A percentile compares a stretch with the other conserved stretches of the same genome.
These are phyloP conservation scores for Micronycteris hirsuta DNA, from an alignment of 2,113 vertebrate species.

Conservation along the genomic window DNA sequence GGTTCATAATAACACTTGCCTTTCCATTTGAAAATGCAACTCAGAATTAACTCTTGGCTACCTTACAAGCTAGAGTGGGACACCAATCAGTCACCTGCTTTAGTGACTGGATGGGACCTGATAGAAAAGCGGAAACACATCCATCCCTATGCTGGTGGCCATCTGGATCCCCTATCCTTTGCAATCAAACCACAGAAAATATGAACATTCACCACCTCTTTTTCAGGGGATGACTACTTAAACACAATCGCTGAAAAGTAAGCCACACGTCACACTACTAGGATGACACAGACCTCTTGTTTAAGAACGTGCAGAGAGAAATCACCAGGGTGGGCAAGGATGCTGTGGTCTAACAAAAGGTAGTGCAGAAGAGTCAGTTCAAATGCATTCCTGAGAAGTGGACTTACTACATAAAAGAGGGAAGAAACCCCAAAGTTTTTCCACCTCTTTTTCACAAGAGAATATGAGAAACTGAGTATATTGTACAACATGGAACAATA, in stretches of 20 bases:
- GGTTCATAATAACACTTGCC: neutral
- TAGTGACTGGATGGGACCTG: neutral
- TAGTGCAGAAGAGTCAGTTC: neutral
- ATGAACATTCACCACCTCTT: neutral
- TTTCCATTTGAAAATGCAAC: neutral
- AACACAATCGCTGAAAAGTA: constrained; percentile 28
- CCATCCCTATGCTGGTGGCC: neutral
- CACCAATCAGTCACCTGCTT: neutral
- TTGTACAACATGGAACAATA: neutral
- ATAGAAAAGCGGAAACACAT: neutral
- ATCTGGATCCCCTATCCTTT: neutral
- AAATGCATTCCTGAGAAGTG: neutral
- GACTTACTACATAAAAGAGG: neutral
- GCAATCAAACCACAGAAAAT: constrained; percentile 8
- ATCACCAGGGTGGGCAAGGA: neutral
- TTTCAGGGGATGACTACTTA: neutral
- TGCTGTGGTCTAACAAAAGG: neutral
- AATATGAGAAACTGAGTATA: neutral
- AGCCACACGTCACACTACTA: neutral
- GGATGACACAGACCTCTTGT: neutral
- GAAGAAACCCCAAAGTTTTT: neutral
- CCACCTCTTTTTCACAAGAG: neutral
- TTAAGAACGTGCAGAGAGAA: neutral
- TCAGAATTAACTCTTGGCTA: neutral
- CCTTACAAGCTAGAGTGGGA: no score